A percentile compares a stretch with the other conserved stretches of the same genome.
Conservation (phyloP, 2,113 vertebrate species). For the Theristicus caerulescens region DNA sequence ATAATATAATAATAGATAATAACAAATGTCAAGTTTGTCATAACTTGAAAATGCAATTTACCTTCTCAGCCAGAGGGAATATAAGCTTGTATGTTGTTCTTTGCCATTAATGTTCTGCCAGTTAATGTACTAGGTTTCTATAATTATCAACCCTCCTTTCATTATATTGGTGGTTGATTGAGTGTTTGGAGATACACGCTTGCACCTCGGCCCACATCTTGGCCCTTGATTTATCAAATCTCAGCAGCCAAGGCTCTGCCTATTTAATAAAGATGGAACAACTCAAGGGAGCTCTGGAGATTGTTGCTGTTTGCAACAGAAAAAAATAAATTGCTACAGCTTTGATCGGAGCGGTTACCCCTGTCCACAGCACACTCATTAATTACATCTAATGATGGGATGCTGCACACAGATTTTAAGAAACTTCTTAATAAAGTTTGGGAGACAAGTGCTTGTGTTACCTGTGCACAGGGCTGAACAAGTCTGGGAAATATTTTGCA, state of each 20-base stretch:
- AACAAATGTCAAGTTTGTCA: constrained; percentile 23
- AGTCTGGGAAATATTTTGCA: background rate
- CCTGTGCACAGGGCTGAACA: background rate
- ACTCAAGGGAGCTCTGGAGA: background rate
- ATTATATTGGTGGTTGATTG: background rate
- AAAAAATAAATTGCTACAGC: background rate
- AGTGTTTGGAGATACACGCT: background rate
- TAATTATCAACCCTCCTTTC: background rate
- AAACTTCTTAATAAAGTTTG: background rate
- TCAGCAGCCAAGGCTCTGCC: background rate
- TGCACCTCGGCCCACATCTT: background rate
- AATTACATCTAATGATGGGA: background rate
- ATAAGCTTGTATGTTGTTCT: background rate
- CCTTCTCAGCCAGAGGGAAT: background rate
- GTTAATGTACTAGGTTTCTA: background rate
- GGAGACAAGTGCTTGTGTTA: background rate
- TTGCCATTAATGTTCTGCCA: background rate
- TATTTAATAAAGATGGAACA: background rate
- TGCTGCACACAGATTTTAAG: background rate
- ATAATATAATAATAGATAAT: constrained; percentile 28
- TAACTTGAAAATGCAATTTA: constrained; percentile 22
- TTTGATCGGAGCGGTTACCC: background rate
- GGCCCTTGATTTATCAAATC: constrained; percentile 4
- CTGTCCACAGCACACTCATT: background rate
- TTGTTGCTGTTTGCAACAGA: background rate